These are phyloP conservation scores for Holothuria leucospilota DNA, from an alignment of 53 echinoderm and acorn worm genomes.

Conservation along the genomic window DNA sequence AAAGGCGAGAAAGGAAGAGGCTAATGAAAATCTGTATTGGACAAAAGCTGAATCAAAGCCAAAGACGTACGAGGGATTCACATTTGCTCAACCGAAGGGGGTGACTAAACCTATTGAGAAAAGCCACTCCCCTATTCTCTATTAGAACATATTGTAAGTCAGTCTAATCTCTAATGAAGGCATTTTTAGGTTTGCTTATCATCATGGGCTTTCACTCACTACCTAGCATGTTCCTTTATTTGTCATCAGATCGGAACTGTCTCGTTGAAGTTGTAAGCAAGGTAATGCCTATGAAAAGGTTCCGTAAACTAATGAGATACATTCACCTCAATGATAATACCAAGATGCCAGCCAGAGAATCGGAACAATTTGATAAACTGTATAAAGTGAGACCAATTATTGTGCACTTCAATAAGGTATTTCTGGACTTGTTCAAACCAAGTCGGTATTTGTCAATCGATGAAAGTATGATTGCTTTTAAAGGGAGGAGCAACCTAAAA, in stretches of 20 bases:
- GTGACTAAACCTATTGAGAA: neutral
- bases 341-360: neutral
- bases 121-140: neutral
- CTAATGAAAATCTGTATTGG: neutral
- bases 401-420: constrained; percentile 21
- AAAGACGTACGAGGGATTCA: neutral
- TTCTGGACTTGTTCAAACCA: neutral
- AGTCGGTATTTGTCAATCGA: no score
- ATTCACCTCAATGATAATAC: constrained; percentile 33
- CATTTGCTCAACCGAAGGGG: neutral
- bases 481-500: no score
- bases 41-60: constrained; percentile 6
- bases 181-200: constrained; percentile 7
- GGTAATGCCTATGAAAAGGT: neutral
- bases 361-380: constrained; percentile 11
- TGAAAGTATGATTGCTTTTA: no score
- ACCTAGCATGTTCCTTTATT: neutral
- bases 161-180: neutral
- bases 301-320: constrained; percentile 19
- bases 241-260: neutral
- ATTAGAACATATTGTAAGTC: constrained; percentile 1
- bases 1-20: neutral
- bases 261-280: neutral
- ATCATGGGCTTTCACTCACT: neutral
- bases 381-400: constrained; percentile 30